These are phyloP conservation scores for Falcaria lacertinaria DNA, from an alignment of 2,888 invertebrate genomes.

Conservation along the genomic window DNA sequence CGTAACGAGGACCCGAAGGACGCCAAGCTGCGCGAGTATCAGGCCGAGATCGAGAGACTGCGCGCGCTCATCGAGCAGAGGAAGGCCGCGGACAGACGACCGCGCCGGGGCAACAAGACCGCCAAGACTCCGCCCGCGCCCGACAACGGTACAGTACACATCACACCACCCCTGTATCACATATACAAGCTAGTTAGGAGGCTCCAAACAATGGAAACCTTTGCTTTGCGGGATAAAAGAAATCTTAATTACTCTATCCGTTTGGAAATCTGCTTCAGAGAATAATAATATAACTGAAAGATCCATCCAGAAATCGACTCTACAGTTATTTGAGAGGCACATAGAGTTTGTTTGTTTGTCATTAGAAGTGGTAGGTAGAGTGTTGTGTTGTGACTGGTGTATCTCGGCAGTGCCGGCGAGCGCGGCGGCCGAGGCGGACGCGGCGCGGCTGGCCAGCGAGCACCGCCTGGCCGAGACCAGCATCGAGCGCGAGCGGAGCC, in stretches of 20 bases:
- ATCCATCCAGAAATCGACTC: too few species aligned
- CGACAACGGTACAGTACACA: conserved; percentile 25
- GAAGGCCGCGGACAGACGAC: conserved; percentile 41
- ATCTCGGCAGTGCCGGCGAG: too few species aligned
- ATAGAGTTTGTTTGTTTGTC: too few species aligned
- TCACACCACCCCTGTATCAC: background rate
- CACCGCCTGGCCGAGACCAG: conserved; percentile 20
- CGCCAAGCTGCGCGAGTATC: conserved; percentile 96
- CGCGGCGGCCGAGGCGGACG: conserved; percentile 15
- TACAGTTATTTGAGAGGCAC: too few species aligned
- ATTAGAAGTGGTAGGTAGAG: too few species aligned
- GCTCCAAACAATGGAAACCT: too few species aligned
- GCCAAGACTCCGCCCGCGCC: conserved; percentile 4
- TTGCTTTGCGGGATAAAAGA: too few species aligned
- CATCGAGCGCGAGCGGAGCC: conserved; percentile 69
- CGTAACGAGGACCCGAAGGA: conserved; percentile 99
- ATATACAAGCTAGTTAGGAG: too few species aligned
- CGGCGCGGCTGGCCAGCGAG: conserved; percentile 13
- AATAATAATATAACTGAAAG: too few species aligned
- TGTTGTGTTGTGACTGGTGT: too few species aligned
- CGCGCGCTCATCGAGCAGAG: conserved; percentile 68
- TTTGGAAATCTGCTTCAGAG: too few species aligned
- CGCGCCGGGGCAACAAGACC: conserved; percentile 14
- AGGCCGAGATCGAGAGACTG: conserved; percentile 93
- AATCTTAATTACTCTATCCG: too few species aligned